Evolutionary conservation across 1,140 invertebrate species (phyloP).

Genomic region (Temnothorax longispinosus): DNA sequence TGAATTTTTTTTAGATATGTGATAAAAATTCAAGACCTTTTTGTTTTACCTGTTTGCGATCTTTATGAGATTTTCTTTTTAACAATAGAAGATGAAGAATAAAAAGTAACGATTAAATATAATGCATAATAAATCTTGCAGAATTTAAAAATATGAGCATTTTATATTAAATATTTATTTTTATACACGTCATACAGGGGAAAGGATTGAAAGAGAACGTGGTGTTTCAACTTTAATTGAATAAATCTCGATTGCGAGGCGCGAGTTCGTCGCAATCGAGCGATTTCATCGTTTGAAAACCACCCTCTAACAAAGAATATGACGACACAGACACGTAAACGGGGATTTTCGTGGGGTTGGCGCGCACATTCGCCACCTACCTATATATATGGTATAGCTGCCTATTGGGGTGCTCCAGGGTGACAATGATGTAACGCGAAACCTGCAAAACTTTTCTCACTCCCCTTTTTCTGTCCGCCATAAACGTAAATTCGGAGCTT

Average conservation of each 20-base stretch:
- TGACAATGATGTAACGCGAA: conserved; percentile 80
- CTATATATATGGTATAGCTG: conserved; percentile 60
- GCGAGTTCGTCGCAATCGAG: conserved; percentile 45
- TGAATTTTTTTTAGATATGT: neutral
- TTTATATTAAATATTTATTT: neutral
- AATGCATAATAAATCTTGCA: neutral
- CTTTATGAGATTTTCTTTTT: neutral
- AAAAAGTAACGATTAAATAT: neutral
- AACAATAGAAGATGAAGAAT: too few relatives aligned
- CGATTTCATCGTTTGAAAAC: conserved; percentile 79
- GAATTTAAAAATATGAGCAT: neutral
- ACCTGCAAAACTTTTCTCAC: conserved; percentile 72
- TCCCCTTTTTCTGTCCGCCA: conserved; percentile 14
- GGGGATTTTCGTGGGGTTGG: conserved; percentile 66
- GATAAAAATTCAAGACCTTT: neutral
- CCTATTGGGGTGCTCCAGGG: conserved; percentile 73
- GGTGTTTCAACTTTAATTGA: conserved; percentile 71
- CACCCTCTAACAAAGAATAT: conserved; percentile 70
- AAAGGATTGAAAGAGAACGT: conserved; percentile 19
- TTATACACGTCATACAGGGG: too few relatives aligned
- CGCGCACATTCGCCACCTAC: conserved; percentile 63
- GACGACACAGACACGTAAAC: conserved; percentile 43
- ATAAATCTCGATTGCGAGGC: conserved; percentile 74
- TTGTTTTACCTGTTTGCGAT: neutral
- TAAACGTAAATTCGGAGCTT: conserved; percentile 36